Evolutionary conservation across 2,113 vertebrate species (phyloP).

Genomic region (Phainopepla nitens): DNA sequence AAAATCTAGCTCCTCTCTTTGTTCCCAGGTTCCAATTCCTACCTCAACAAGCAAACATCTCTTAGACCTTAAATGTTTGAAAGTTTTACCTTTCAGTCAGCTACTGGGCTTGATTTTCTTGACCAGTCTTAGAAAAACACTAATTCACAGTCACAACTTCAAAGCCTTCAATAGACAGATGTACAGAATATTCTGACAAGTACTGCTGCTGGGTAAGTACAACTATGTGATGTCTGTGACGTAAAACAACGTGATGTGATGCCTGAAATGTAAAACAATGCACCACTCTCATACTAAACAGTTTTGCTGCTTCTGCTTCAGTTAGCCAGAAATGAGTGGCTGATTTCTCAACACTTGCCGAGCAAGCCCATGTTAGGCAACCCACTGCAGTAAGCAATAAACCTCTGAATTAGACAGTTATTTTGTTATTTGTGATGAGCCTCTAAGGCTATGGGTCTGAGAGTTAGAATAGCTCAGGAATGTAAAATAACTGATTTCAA

Average conservation of each 20-base stretch:
- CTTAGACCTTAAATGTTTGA: not conserved
- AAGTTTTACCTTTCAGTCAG: not conserved
- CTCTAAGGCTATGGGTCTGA: not conserved
- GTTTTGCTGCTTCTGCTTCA: not conserved
- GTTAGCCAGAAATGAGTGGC: not conserved
- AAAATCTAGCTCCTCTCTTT: not conserved
- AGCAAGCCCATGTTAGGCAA: not conserved
- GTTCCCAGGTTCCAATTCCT: not conserved
- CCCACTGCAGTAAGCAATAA: not conserved
- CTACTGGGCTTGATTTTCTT: not conserved
- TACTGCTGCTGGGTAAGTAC: not conserved
- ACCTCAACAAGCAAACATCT: not conserved
- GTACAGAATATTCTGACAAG: not conserved
- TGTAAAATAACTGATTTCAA: not conserved
- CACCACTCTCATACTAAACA: not conserved
- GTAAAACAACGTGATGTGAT: not conserved
- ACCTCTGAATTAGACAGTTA: not conserved
- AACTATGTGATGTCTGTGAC: fast-evolving
- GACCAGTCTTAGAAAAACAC: not conserved
- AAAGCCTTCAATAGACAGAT: not conserved
- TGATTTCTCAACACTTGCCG: not conserved
- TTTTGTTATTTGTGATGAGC: not conserved
- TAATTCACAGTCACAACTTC: not conserved
- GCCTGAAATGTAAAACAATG: not conserved
- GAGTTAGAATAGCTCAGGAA: not conserved